A percentile compares a stretch with the other conserved stretches of the same genome.
These are phyloP conservation scores for Prorops nasuta DNA, from an alignment of 1,140 invertebrate genomes.

Conservation along the genomic window DNA sequence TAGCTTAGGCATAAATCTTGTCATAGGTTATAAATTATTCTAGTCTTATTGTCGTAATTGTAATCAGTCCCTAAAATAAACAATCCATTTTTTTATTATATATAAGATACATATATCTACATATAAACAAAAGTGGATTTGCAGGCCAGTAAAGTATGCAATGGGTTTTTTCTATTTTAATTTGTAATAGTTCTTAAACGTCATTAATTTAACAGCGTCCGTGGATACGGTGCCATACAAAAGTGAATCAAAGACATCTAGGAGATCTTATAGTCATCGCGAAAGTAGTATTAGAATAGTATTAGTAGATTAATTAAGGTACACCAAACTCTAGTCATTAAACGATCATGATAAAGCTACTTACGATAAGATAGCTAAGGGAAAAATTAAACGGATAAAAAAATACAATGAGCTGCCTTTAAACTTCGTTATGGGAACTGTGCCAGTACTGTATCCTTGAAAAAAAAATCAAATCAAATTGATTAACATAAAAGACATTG, in stretches of 20 bases:
- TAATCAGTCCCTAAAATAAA: neutral
- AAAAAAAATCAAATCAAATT: too few relatives aligned
- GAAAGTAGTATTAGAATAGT: slow-evolving; percentile 1
- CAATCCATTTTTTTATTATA: slow-evolving; percentile 3
- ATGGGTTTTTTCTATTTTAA: slow-evolving; percentile 20
- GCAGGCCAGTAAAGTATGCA: slow-evolving; percentile 45
- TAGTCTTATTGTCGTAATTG: slow-evolving; percentile 1
- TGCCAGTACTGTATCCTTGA: too few relatives aligned
- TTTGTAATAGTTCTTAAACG: slow-evolving; percentile 11
- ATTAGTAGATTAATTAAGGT: slow-evolving; percentile 5
- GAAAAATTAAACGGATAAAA: too few relatives aligned
- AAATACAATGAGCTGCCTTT: too few relatives aligned
- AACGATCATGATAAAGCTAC: too few relatives aligned
- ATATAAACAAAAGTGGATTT: slow-evolving; percentile 24
- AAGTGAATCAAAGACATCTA: slow-evolving; percentile 1
- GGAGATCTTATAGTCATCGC: neutral
- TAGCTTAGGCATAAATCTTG: neutral
- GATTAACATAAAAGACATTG: too few relatives aligned
- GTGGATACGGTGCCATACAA: slow-evolving; percentile 1
- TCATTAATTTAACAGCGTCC: slow-evolving; percentile 3
- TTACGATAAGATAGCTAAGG: too few relatives aligned
- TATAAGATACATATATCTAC: slow-evolving; percentile 11
- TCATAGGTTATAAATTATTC: slow-evolving; percentile 2
- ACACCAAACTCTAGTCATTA: too few relatives aligned
- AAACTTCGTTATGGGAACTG: too few relatives aligned